Evolutionary conservation across 2,113 vertebrate genomes (phyloP).

Genomic region (Poicephalus gulielmi): DNA sequence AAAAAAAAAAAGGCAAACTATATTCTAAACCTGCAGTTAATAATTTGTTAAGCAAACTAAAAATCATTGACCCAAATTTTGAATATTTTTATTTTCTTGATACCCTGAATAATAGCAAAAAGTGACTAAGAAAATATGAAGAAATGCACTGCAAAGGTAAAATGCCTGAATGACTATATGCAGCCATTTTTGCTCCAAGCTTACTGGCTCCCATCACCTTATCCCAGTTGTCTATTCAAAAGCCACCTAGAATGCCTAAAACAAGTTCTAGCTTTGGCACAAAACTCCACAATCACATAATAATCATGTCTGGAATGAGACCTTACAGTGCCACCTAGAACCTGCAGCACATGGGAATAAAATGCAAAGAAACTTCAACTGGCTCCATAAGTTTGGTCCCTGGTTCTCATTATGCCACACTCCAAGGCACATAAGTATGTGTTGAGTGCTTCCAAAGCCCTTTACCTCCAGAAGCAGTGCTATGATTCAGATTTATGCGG

Average conservation of each 20-base stretch:
- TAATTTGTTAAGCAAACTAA: neutral
- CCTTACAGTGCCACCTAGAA: neutral
- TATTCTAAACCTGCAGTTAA: neutral
- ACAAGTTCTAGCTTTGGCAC: neutral
- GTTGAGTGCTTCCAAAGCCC: rapidly evolving
- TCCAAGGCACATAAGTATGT: rapidly evolving
- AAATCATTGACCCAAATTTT: neutral
- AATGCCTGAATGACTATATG: neutral
- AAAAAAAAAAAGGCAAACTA: neutral
- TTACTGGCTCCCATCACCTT: neutral
- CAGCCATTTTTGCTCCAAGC: neutral
- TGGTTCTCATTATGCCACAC: neutral
- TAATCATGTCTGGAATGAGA: neutral
- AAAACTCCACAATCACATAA: neutral
- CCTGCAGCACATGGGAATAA: neutral
- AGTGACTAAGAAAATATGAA: neutral
- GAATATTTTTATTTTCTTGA: neutral
- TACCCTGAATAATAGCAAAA: neutral
- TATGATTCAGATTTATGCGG: neutral
- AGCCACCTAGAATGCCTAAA: neutral
- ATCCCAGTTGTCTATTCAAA: neutral
- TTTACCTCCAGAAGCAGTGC: neutral
- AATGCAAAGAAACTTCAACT: neutral
- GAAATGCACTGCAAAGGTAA: neutral
- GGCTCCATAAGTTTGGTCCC: rapidly evolving